These are phyloP conservation scores for Lichenostomus cassidix DNA, from an alignment of 2,113 vertebrate genomes.

Conservation along the genomic window DNA sequence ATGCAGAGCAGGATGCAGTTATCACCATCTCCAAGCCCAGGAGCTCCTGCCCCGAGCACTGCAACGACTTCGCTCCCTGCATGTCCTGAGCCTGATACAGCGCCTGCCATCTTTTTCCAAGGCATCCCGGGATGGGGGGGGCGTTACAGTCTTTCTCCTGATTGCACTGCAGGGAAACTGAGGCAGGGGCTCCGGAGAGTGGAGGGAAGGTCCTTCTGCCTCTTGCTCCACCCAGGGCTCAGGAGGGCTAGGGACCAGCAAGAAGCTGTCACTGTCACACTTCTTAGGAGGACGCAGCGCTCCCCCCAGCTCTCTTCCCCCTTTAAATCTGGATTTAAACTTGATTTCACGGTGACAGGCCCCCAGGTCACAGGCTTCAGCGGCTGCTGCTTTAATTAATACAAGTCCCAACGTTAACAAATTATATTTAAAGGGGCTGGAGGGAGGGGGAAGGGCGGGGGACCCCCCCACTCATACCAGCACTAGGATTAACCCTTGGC, in stretches of 20 bases:
- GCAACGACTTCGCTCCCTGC: not conserved
- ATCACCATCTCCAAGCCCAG: not conserved
- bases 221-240: slow-evolving; percentile 21
- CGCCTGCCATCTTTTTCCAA: not conserved
- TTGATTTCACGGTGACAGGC: slow-evolving; percentile 71
- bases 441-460: slow-evolving; percentile 38
- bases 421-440: slow-evolving; percentile 61
- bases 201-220: not conserved
- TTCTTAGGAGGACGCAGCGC: not conserved
- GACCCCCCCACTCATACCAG: not conserved
- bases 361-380: slow-evolving; percentile 70
- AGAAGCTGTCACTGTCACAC: slow-evolving; percentile 37
- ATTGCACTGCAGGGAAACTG: not conserved
- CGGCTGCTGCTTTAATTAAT: slow-evolving; percentile 72
- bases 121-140: not conserved
- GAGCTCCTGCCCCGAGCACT: not conserved
- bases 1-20: not conserved
- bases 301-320: slow-evolving; percentile 32
- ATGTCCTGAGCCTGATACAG: not conserved
- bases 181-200: not conserved
- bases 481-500: slow-evolving; percentile 45
- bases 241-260: not conserved
- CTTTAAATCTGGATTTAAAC: slow-evolving; percentile 69
- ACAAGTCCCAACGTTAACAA: slow-evolving; percentile 64
- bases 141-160: not conserved